Evolutionary conservation across 2,797 vertebrate species (phyloP).

Genomic region (Poecilia velifera): DNA sequence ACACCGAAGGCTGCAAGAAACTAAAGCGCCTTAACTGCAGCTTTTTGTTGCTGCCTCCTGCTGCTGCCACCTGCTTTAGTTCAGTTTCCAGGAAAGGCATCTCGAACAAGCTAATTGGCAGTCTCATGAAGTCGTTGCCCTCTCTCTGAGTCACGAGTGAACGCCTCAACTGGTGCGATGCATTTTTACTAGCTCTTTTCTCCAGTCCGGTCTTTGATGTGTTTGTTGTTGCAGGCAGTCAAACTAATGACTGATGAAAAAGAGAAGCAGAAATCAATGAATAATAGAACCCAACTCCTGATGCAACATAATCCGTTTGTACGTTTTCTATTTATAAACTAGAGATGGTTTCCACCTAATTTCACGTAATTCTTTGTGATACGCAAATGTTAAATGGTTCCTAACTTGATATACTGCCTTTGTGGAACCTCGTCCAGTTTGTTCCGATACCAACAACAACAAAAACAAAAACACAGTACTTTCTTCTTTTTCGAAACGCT

Average conservation of each 20-base stretch:
- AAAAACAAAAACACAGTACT: not conserved
- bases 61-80: conserved; percentile 9
- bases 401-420: not conserved
- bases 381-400: not conserved
- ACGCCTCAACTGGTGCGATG: not conserved
- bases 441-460: not conserved
- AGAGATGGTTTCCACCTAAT: not conserved
- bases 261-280: not conserved
- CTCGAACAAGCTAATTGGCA: not conserved
- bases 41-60: conserved; percentile 8
- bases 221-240: not conserved
- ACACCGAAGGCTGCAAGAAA: conserved; percentile 5
- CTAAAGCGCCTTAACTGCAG: conserved; percentile 13
- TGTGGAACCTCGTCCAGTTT: not conserved
- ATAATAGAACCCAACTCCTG: not conserved
- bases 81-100: conserved; percentile 12
- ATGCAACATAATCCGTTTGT: not conserved
- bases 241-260: conserved; percentile 6
- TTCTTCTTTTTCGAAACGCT: not conserved
- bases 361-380: not conserved
- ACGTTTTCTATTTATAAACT: not conserved
- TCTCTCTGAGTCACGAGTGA: not conserved
- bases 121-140: not conserved
- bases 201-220: not conserved
- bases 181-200: not conserved